Base-by-base conservation (phyloP, 2,888 invertebrate species). In the Caenorhabditis angaria region DNA sequence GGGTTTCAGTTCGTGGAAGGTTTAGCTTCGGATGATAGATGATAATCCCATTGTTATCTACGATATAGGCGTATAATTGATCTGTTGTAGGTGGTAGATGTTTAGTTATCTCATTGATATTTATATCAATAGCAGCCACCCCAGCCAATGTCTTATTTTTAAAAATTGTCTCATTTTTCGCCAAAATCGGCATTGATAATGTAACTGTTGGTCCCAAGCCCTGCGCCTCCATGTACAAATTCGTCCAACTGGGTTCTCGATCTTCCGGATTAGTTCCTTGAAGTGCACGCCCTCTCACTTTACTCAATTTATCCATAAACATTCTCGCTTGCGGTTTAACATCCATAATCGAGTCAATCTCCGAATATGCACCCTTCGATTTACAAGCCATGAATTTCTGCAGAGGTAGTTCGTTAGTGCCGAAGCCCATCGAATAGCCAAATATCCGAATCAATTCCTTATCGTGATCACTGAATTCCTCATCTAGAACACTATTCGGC, bases 401-500 rank as follows among this genome's bases (percentile, higher is more conserved):
- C n/a, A 80, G 72, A 4, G 84, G 78, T 35, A 83, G 70, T 8
- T 70, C 76, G 41, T 83, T 84, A 1, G 82, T 82, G 27, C 82
- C 84, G 71, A 79, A 84, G 0, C 86, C 86, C 82, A 86, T 84
- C 10, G 85, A 81, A 53, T 80, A 83, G 14, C 84, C 84, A 41
- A 83, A 86, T 8, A 86, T 77, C 27, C 86, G 76, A 18, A 85
- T 73, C 48, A 75, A 57, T 35, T 77, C 77, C 28, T 65, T 61
- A 25, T 70, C 66, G 29, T 70, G 47, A 5, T 66, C 70, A 20
- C 56, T 61, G 48, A 83, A 76, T 29, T 81, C 88, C 69, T 88
- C 85, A 53, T 88, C 83, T 14, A 90, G 85, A 27, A 90, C 88
- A 2, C 89, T 88, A 63, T 88, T 88, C 0, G 90, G 90, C 84